Conservation (phyloP, 2,113 vertebrate species). For the Bambusicola thoracicus region DNA sequence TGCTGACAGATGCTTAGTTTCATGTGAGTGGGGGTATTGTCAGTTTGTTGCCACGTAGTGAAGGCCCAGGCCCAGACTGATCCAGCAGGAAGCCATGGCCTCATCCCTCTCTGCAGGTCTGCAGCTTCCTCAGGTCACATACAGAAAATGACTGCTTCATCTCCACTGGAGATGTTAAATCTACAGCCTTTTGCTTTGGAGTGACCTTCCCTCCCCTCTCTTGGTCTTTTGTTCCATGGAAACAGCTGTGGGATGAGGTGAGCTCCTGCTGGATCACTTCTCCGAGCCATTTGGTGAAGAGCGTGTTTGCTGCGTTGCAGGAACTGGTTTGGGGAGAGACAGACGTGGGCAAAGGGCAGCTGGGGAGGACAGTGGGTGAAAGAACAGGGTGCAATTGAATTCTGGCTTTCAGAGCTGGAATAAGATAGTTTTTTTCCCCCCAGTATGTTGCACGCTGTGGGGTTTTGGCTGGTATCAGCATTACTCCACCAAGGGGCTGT, state of each 20-base stretch:
- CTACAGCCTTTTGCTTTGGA: not conserved
- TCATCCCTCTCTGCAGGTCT: fast-evolving
- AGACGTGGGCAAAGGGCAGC: not conserved
- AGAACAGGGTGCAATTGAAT: not conserved
- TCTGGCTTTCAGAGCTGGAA: not conserved
- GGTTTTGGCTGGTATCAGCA: conserved; percentile 7
- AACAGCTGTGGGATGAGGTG: not conserved
- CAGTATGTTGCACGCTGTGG: not conserved
- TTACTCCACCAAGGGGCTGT: not conserved
- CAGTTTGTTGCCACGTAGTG: not conserved
- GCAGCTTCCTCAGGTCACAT: not conserved
- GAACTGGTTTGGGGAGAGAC: not conserved
- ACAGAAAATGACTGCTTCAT: not conserved
- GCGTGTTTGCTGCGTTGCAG: not conserved
- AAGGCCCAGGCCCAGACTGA: not conserved
- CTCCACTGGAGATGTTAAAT: conserved; percentile 3
- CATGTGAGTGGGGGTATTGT: not conserved
- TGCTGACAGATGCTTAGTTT: not conserved
- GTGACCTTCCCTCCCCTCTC: not conserved
- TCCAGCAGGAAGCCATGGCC: fast-evolving
- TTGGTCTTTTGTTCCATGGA: not conserved
- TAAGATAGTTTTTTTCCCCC: not conserved
- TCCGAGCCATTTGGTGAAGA: not conserved
- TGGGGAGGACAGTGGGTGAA: not conserved
- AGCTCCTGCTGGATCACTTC: not conserved